phyloP scores from a whole-genome alignment of 2,113 vertebrate genomes.

The Tupaia chinensis region DNA sequence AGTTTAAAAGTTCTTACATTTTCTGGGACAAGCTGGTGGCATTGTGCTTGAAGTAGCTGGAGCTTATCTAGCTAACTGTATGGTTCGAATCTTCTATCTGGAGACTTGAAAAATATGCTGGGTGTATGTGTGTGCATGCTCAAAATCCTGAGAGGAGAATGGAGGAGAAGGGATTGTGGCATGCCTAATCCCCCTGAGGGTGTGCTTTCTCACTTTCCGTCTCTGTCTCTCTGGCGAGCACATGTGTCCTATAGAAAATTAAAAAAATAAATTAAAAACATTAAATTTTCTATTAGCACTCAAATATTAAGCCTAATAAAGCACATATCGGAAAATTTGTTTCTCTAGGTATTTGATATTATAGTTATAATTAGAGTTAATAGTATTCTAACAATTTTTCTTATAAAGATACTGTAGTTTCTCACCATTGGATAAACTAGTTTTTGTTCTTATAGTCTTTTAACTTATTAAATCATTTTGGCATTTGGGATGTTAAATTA shows the following conservation, averaged over 20 bases:
- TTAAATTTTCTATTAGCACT: conserved; percentile 51
- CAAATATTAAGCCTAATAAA: not conserved
- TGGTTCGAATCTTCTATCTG: no score
- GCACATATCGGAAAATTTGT: conserved; percentile 13
- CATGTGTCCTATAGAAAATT: no score
- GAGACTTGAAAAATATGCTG: no score
- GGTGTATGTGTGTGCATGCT: no score
- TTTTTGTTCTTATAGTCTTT: conserved; percentile 43
- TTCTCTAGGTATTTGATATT: conserved; percentile 46
- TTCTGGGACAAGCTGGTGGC: not conserved
- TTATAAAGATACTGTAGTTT: not conserved
- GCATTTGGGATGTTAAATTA: conserved; percentile 20
- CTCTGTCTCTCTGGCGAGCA: no score
- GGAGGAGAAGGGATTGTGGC: no score
- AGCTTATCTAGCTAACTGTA: no score
- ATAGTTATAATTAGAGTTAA: conserved; percentile 11
- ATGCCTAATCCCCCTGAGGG: no score
- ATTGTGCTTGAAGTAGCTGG: no score
- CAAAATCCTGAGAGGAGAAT: no score
- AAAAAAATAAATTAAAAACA: no score
- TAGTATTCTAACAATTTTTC: not conserved
- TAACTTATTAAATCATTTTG: conserved; percentile 48
- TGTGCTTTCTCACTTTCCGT: no score
- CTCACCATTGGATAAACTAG: not conserved
- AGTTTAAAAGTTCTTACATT: conserved; percentile 3